Evolutionary conservation across 2,888 invertebrate genomes (phyloP).

Genomic region (Caenorhabditis plicata): DNA sequence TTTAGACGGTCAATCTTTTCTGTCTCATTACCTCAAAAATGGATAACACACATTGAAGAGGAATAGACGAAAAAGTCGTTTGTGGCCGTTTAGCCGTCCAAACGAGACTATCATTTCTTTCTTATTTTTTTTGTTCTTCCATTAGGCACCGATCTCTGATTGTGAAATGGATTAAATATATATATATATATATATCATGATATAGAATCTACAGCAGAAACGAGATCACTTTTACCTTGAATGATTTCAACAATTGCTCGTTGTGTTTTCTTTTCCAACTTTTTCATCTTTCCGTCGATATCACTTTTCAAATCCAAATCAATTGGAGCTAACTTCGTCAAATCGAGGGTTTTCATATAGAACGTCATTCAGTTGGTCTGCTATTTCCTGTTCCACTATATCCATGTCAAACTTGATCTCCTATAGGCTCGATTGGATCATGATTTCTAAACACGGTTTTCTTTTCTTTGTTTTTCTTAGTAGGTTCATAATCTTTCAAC

Average conservation of each 20-base stretch:
- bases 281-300: conserved; percentile 68
- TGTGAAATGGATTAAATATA: no score
- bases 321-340: conserved; percentile 41
- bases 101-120: no score
- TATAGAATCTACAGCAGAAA: conserved; percentile 30
- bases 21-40: no score
- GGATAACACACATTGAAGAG: no score
- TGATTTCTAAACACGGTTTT: conserved; percentile 34
- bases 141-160: no score
- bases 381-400: conserved; percentile 38
- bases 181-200: no score
- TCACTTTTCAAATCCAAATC: conserved; percentile 51
- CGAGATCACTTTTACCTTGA: conserved; percentile 46
- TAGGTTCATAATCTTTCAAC: conserved; percentile 43
- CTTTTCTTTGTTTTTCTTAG: conserved; percentile 34
- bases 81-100: no score
- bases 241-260: conserved; percentile 93
- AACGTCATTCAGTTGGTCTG: conserved; percentile 43
- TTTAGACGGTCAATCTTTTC: no score
- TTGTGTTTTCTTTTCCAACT: conserved; percentile 86
- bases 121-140: no score
- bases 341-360: conserved; percentile 40
- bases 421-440: conserved; percentile 29
- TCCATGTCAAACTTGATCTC: conserved; percentile 16
- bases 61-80: no score